A percentile compares a stretch with the other conserved stretches of the same genome.
phyloP scores from a whole-genome alignment of 2,888 invertebrate genomes.

The Brenthis hecate region DNA sequence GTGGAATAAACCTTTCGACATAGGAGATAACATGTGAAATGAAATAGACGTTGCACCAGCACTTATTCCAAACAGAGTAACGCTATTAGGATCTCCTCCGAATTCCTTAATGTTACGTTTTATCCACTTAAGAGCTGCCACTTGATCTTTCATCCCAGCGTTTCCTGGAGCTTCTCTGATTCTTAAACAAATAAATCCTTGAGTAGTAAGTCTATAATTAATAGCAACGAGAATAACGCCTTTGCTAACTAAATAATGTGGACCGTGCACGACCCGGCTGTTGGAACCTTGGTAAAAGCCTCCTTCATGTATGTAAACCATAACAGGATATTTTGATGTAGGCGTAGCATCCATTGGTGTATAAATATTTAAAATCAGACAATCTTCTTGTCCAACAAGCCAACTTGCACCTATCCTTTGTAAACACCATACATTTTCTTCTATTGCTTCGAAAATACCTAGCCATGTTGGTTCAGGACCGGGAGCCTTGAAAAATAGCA shows the following conservation, averaged over 20 bases:
- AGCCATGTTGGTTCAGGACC: conserved; percentile 64
- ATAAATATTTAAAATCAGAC: conserved; percentile 62
- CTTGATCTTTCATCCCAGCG: conserved; percentile 66
- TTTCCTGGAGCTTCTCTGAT: conserved; percentile 69
- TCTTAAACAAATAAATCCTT: conserved; percentile 62
- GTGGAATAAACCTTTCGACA: conserved; percentile 67
- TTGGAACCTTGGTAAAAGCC: conserved; percentile 63
- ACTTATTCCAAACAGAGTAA: conserved; percentile 69
- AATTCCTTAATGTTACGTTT: conserved; percentile 58
- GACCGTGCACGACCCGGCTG: conserved; percentile 56
- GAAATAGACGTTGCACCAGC: conserved; percentile 67
- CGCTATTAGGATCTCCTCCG: conserved; percentile 64
- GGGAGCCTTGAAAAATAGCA: conserved; percentile 54
- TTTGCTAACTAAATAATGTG: conserved; percentile 59
- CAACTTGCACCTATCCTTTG: conserved; percentile 49
- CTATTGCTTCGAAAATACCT: conserved; percentile 58
- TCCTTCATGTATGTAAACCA: conserved; percentile 72
- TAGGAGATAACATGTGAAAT: conserved; percentile 61
- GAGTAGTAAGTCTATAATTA: conserved; percentile 68
- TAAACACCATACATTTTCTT: conserved; percentile 42
- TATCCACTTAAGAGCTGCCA: conserved; percentile 65
- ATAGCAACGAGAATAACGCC: conserved; percentile 63
- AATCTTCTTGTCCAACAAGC: conserved; percentile 56
- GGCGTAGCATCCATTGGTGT: conserved; percentile 51
- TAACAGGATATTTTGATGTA: conserved; percentile 57